Evolutionary conservation across 2,113 vertebrate genomes (phyloP).

Genomic region (Podarcis raffonei): DNA sequence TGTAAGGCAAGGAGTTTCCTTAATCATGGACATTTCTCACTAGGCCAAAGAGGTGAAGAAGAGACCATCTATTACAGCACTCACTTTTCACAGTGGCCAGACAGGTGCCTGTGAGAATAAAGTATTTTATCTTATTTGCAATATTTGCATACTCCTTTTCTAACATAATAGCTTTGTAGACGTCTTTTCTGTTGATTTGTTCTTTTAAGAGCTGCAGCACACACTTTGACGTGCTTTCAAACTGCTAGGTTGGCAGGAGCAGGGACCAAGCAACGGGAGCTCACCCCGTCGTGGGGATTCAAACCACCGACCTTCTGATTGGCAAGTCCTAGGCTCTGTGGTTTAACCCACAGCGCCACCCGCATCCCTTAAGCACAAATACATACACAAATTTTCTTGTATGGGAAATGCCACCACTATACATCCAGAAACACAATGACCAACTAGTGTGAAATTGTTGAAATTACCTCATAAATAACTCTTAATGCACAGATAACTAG

Average conservation of each 20-base stretch:
- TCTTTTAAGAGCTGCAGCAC: background rate
- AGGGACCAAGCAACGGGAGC: too few relatives aligned
- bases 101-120: too few relatives aligned
- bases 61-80: too few relatives aligned
- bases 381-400: conserved; percentile 50
- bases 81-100: too few relatives aligned
- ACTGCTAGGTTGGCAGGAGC: too few relatives aligned
- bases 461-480: conserved; percentile 82
- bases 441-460: conserved; percentile 74
- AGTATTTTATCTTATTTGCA: background rate
- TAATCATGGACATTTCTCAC: background rate
- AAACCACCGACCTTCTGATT: too few relatives aligned
- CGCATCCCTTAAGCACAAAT: conserved; percentile 13
- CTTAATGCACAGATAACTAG: conserved; percentile 67
- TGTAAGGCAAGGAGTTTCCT: background rate
- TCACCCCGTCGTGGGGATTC: too few relatives aligned
- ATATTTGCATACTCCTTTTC: background rate
- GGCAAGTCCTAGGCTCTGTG: too few relatives aligned
- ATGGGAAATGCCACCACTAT: conserved; percentile 54
- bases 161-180: background rate
- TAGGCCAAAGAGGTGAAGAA: too few relatives aligned
- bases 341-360: too few relatives aligned
- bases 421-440: conserved; percentile 73
- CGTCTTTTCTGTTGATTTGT: conserved; percentile 8
- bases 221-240: too few relatives aligned